Base-by-base conservation (phyloP, 92 coral and sea anemone genomes). In the Zoanthus sansibaricus region DNA sequence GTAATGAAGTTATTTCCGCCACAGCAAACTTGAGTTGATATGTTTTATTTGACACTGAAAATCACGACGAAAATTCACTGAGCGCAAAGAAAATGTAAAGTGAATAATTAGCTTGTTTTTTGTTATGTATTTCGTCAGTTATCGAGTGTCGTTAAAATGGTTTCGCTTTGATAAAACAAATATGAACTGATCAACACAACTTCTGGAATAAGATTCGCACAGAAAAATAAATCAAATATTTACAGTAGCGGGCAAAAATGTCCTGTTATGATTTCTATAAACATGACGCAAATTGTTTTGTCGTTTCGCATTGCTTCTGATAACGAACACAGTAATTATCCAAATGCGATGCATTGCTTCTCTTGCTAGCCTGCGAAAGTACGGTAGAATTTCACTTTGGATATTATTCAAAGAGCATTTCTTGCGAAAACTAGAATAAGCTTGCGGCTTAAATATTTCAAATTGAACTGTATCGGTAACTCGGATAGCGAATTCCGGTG, bases 401-500 rank as follows among this genome's bases (percentile, higher is more conserved):
- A 14, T 42, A 18, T 13, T 44, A 18, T 12, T 64, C 45, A 67
- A 46, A 80, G 42, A 25, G 9, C 30, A 10, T 25, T 5, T 46
- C 21, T 80, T 71, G 46, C 85, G 61, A 74, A 80, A 80, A 49
- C 4, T 11, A 3, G 55, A 49, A 49, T 1, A 49, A 7, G 10
- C 12, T 49, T 49, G 55, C 55, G 55, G 55, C 9, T 49, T 49
- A 37, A 37, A 37, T 37, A 51, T 54, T 76, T 62, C 31, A 46
- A 4, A 55, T 75, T 42, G 17, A 71, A 74, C 14, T 54, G 30
- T 17, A 54, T 47, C 32, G 20, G n/a, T 69, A 52, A 76, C 46
- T 12, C 11, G 25, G 18, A 18, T 87, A 91, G 89, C 87, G 86
- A 91, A 86, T 88, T 88, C 94, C 91, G 90, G 87, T 91, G 94